phyloP scores from a whole-genome alignment of 2,797 vertebrate genomes.

The Rhinogobio ventralis region DNA sequence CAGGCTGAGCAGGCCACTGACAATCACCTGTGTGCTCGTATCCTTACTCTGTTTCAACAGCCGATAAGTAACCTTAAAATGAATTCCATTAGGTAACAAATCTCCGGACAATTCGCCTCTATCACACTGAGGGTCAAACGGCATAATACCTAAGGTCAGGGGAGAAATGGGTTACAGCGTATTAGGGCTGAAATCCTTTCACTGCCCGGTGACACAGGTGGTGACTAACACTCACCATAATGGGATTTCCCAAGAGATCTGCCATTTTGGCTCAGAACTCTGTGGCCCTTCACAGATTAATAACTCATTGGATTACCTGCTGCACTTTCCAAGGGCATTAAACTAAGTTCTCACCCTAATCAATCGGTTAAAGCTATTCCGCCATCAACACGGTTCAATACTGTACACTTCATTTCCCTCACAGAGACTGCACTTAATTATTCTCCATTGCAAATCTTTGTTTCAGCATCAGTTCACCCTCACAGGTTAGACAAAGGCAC shows the following conservation, averaged over 20 bases:
- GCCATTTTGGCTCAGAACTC: constrained; percentile 70
- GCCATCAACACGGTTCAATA: constrained; percentile 74
- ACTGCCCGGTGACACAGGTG: constrained; percentile 55
- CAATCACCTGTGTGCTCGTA: constrained; percentile 60
- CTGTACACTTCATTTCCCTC: constrained; percentile 78
- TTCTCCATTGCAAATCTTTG: constrained; percentile 59
- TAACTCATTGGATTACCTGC: constrained; percentile 82
- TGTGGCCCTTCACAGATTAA: constrained; percentile 76
- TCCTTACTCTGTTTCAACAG: constrained; percentile 61
- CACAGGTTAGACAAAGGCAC: constrained; percentile 60
- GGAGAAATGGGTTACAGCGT: constrained; percentile 64
- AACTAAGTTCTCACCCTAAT: constrained; percentile 75
- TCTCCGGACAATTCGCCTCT: constrained; percentile 58
- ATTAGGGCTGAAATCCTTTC: constrained; percentile 61
- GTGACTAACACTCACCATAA: constrained; percentile 56
- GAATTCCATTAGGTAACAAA: constrained; percentile 66
- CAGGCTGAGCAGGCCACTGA: not conserved
- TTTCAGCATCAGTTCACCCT: constrained; percentile 65
- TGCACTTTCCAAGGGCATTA: constrained; percentile 79
- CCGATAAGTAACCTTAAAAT: constrained; percentile 64
- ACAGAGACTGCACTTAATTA: constrained; percentile 71
- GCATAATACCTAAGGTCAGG: constrained; percentile 66
- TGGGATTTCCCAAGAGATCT: constrained; percentile 68
- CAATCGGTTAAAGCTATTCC: constrained; percentile 73
- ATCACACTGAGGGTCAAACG: constrained; percentile 62